Evolutionary conservation across 2,888 invertebrate genomes (phyloP).

Genomic region (Lordiphosa fenestrarum): DNA sequence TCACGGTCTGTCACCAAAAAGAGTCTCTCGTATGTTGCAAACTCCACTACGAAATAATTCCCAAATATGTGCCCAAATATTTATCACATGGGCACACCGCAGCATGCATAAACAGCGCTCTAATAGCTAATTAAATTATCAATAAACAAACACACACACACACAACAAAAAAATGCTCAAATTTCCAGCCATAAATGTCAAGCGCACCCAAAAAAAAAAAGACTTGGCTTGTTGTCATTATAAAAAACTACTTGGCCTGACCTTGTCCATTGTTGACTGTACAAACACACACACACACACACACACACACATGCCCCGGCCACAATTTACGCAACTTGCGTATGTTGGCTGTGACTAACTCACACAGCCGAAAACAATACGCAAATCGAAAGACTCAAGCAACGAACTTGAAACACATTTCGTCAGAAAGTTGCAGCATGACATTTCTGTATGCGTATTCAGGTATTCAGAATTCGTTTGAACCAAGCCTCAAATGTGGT

Average conservation of each 20-base stretch:
- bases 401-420: conserved; percentile 72
- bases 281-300: conserved; percentile 20
- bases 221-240: conserved; percentile 58
- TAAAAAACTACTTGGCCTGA: conserved; percentile 66
- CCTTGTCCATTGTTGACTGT: conserved; percentile 70
- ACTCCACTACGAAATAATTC: neutral
- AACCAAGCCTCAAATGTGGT: conserved; percentile 34
- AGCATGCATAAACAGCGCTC: conserved; percentile 45
- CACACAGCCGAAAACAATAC: conserved; percentile 33
- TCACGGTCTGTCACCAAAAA: conserved; percentile 16
- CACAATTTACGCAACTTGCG: conserved; percentile 58
- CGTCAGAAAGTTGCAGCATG: conserved; percentile 53
- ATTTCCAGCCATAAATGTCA: conserved; percentile 55
- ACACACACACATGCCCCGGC: conserved; percentile 26
- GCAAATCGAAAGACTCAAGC: conserved; percentile 67
- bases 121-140: conserved; percentile 66
- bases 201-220: conserved; percentile 48
- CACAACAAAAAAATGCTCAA: conserved; percentile 29
- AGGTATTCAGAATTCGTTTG: conserved; percentile 50
- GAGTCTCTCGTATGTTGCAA: conserved; percentile 19
- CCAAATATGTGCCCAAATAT: conserved; percentile 11
- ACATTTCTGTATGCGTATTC: conserved; percentile 43
- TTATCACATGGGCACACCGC: conserved; percentile 17
- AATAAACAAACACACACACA: conserved; percentile 45
- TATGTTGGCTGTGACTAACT: conserved; percentile 54